Evolutionary conservation across 2,113 vertebrate genomes (phyloP).

Genomic region (Heterotilapia buettikoferi): DNA sequence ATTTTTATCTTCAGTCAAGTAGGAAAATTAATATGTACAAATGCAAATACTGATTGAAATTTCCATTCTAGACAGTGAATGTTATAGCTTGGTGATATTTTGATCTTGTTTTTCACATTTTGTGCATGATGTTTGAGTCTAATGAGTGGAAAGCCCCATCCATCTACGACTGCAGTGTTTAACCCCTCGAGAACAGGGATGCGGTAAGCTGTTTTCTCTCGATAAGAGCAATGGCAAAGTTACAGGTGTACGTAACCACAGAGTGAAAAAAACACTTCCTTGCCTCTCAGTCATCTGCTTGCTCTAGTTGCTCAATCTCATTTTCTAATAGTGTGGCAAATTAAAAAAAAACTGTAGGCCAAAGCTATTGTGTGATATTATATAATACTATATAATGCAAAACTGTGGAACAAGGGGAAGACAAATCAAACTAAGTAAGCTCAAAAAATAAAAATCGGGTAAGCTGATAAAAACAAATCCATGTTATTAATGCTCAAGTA

Average conservation of each 20-base stretch:
- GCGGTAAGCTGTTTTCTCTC: constrained; percentile 73
- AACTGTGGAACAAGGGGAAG: neutral
- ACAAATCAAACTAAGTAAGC: neutral
- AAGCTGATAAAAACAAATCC: neutral
- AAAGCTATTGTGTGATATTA: neutral
- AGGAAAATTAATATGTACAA: neutral
- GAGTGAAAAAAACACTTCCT: constrained; percentile 70
- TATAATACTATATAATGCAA: neutral
- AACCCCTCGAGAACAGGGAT: constrained; percentile 75
- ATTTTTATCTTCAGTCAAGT: neutral
- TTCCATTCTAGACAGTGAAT: neutral
- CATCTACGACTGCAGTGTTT: constrained; percentile 59
- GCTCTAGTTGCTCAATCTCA: constrained; percentile 53
- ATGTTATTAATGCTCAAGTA: neutral
- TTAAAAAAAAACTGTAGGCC: neutral
- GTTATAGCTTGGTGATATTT: constrained; percentile 6
- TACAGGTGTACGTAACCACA: constrained; percentile 80
- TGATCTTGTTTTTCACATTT: constrained; percentile 37
- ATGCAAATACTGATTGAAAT: neutral
- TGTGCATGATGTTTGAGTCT: constrained; percentile 33
- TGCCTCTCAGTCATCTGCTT: constrained; percentile 41
- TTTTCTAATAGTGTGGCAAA: constrained; percentile 54
- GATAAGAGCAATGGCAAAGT: constrained; percentile 68
- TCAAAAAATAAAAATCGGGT: neutral
- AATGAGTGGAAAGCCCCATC: constrained; percentile 74